Conservation (phyloP, 2,888 invertebrate species). For the Ashinkailepas kermadecensis region DNA sequence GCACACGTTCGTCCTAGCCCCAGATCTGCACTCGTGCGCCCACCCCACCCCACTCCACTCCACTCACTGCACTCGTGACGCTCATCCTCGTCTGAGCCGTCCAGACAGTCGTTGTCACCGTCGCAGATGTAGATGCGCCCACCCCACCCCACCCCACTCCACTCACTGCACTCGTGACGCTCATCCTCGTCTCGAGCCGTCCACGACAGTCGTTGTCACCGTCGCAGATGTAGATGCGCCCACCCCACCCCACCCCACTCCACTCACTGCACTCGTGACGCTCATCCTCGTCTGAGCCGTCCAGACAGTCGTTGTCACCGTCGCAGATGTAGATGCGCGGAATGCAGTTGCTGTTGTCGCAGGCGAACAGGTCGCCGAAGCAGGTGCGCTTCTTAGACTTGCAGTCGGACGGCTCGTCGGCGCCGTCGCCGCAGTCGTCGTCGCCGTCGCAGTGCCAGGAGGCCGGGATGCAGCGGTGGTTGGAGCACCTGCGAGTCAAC, state of each 20-base stretch:
- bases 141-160: too few relatives aligned
- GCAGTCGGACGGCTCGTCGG: constrained; percentile 87
- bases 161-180: constrained; percentile 74
- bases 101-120: constrained; percentile 90
- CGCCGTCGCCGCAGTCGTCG: constrained; percentile 82
- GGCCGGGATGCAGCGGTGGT: constrained; percentile 87
- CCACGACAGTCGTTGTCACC: constrained; percentile 92
- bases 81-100: constrained; percentile 85
- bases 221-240: constrained; percentile 84
- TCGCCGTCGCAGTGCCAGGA: constrained; percentile 97
- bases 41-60: neutral
- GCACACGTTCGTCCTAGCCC: too few relatives aligned
- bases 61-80: constrained; percentile 74
- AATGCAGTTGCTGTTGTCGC: constrained; percentile 93
- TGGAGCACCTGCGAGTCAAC: constrained; percentile 61
- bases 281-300: constrained; percentile 85
- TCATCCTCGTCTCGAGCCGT: constrained; percentile 88
- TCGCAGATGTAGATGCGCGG: constrained; percentile 89
- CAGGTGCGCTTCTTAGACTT: constrained; percentile 90
- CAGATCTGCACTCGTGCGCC: too few relatives aligned
- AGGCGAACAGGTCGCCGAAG: constrained; percentile 90
- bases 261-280: constrained; percentile 74
- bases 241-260: too few relatives aligned
- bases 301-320: constrained; percentile 90
- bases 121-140: constrained; percentile 86